Base-by-base conservation (phyloP, 2,888 invertebrate species). In the Belgica antarctica region DNA sequence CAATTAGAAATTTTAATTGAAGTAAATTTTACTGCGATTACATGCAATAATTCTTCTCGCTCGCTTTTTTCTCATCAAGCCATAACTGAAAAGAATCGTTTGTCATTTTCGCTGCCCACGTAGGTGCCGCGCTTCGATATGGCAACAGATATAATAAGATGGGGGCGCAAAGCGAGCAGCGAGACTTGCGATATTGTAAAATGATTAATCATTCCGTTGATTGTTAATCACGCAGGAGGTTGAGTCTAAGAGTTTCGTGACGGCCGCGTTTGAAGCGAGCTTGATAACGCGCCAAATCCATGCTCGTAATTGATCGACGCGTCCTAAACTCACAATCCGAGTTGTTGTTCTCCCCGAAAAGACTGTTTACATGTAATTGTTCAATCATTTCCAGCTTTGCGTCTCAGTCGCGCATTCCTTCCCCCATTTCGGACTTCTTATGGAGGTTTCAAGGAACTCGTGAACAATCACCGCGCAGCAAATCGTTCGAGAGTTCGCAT, bases 161-260 rank as follows among this genome's bases (percentile, higher is more conserved):
- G 68, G 68, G 47, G 68, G 68, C 57, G 68, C 52, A 27, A 47
- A 31, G 24, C 47, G 27, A 27, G 47, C 27, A 19, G n/a, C 12
- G 34, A 68, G 47, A n/a, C 57, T 57, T 68, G 68, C 68, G 47
- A 57, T 57, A 52, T 68, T 57, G 46, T 57, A 31, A 68, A 68
- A 68, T 68, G 52, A 68, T 68, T 57, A 68, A 68, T 68, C 68
- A 68, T 57, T 31, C 12, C 12, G 46, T 46, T 65, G 59, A 59
- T 59, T 25, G 24, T 22, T 59, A 25, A 25, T 59, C 59, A 25
- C 22, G 19, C 41, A 41, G 5, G 25, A 59, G 25, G 59, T 41
- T 41, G 3, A 12, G 41, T 41, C 41, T 4, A 41, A n/a, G n/a
- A 10, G 15, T 5, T 15, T 4, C 12, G 41, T 5, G 41, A 41